phyloP scores from a whole-genome alignment of 2,888 invertebrate genomes.

The Eupsilia transversa region DNA sequence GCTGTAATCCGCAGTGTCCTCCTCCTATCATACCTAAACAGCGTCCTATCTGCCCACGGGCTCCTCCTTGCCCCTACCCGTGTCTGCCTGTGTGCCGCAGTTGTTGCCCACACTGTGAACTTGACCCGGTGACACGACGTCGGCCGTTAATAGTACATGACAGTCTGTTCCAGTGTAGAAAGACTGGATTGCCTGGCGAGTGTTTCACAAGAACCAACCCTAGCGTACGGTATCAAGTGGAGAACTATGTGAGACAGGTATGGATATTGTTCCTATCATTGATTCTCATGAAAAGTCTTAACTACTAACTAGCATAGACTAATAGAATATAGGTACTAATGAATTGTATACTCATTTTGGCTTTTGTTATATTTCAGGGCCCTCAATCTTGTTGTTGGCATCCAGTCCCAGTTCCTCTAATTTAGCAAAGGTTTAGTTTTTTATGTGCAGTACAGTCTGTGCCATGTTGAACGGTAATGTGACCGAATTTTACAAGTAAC shows the following conservation, averaged over 20 bases:
- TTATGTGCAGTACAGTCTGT: slow-evolving; percentile 35
- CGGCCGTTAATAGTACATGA: slow-evolving; percentile 91
- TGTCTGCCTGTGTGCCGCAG: slow-evolving; percentile 87
- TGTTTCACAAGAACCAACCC: slow-evolving; percentile 77
- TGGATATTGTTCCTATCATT: slow-evolving; percentile 25
- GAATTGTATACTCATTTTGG: not conserved
- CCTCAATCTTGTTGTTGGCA: slow-evolving; percentile 77
- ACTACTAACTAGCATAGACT: too few relatives aligned
- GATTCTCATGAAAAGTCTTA: not conserved
- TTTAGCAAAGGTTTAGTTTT: slow-evolving; percentile 61
- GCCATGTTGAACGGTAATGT: slow-evolving; percentile 28
- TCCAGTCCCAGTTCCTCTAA: slow-evolving; percentile 77
- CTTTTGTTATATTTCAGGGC: slow-evolving; percentile 72
- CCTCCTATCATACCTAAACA: slow-evolving; percentile 88
- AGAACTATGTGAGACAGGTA: slow-evolving; percentile 82
- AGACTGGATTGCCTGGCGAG: slow-evolving; percentile 78
- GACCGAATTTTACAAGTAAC: slow-evolving; percentile 33
- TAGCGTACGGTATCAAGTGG: slow-evolving; percentile 79
- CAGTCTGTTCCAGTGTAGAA: slow-evolving; percentile 84
- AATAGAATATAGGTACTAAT: too few relatives aligned
- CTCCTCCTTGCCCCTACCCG: slow-evolving; percentile 86
- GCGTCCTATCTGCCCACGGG: slow-evolving; percentile 86
- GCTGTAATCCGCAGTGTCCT: slow-evolving; percentile 89
- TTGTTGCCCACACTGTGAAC: slow-evolving; percentile 82
- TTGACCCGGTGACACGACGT: slow-evolving; percentile 91